Conservation (phyloP, 1,140 invertebrate genomes). For the Nomia melanderi region DNA sequence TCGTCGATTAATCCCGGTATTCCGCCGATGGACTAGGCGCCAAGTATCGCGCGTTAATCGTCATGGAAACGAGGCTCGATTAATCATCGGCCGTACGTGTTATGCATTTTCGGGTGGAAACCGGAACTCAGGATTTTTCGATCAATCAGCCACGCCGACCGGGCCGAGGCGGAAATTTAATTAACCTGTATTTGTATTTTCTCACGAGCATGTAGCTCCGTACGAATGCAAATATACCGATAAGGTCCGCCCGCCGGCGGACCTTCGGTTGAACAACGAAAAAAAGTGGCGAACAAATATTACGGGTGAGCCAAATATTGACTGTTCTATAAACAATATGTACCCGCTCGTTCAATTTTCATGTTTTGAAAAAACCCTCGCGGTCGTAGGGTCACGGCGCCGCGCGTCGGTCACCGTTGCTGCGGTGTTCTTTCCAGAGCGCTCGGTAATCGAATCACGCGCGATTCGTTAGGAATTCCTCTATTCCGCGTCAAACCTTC, state of each 20-base stretch:
- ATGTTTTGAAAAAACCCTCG: not conserved
- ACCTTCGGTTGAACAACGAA: not conserved
- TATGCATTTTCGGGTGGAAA: not conserved
- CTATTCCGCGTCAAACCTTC: not conserved
- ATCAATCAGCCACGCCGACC: not conserved
- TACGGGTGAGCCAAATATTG: not conserved
- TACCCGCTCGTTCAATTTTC: not conserved
- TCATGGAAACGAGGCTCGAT: not conserved
- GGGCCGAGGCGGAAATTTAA: not conserved
- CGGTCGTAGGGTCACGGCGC: not conserved
- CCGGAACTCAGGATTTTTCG: not conserved
- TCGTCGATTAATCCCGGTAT: not conserved
- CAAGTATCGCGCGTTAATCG: not conserved
- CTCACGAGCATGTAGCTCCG: not conserved
- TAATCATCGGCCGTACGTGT: not conserved
- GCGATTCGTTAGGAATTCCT: not conserved
- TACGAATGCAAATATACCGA: not conserved
- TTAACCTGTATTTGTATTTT: not conserved
- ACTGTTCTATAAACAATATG: not conserved
- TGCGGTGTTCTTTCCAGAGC: too few species aligned
- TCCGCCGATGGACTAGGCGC: not conserved
- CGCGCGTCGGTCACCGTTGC: not conserved
- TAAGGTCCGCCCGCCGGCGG: not conserved
- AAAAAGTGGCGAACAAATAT: constrained; percentile 3
- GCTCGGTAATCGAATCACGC: too few species aligned